Evolutionary conservation across 2,797 vertebrate species (phyloP).

Genomic region (Anguilla marmorata): DNA sequence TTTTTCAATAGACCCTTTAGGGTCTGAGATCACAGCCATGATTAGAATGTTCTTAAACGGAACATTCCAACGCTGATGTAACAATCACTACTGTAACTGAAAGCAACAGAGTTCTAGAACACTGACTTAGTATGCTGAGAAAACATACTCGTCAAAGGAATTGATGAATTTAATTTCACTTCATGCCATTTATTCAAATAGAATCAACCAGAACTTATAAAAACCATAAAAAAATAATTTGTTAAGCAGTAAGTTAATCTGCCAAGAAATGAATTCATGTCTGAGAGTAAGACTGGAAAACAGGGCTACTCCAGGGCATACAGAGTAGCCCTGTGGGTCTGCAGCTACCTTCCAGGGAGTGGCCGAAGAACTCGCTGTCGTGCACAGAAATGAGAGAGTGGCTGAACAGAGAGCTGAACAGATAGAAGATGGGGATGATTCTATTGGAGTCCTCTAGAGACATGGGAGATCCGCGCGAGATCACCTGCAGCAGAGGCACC

Average conservation of each 20-base stretch:
- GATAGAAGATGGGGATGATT: constrained; percentile 98
- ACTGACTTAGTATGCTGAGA: too few species aligned
- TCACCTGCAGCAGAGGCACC: constrained; percentile 91
- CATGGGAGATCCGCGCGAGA: constrained; percentile 95
- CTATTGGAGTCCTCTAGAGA: constrained; percentile 91
- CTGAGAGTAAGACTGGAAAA: background rate
- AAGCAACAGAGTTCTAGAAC: too few species aligned
- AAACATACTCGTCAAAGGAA: too few species aligned
- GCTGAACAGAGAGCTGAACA: constrained; percentile 98
- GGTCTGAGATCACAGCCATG: too few species aligned
- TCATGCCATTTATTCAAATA: background rate
- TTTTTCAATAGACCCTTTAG: too few species aligned
- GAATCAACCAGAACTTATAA: background rate
- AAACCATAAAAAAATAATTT: background rate
- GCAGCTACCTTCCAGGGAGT: constrained; percentile 82
- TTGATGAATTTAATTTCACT: background rate
- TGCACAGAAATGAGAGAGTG: constrained; percentile 98
- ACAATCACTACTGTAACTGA: too few species aligned
- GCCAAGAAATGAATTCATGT: background rate
- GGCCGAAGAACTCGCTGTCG: constrained; percentile 96
- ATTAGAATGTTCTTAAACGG: too few species aligned
- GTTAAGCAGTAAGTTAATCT: background rate
- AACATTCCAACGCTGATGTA: too few species aligned
- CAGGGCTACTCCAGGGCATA: background rate
- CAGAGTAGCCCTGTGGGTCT: too few species aligned